Percentiles rank a stretch among this genome's conserved stretches.
phyloP scores from a whole-genome alignment of 2,888 invertebrate genomes.

The Spisula subtruncata region DNA sequence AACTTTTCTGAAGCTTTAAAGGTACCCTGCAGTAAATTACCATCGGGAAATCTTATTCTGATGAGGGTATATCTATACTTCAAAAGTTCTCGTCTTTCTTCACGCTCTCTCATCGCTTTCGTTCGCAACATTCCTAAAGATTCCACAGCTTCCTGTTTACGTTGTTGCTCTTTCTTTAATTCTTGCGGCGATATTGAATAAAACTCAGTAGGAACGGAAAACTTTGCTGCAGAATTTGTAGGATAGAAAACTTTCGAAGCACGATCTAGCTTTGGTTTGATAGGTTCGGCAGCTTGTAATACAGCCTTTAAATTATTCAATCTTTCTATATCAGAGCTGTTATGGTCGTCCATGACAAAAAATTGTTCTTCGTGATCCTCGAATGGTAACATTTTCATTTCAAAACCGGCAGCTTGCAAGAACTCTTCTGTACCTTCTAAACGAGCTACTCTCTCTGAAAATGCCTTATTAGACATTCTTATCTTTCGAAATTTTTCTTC shows the following conservation, averaged over 20 bases:
- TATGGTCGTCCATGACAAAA: slow-evolving; percentile 83
- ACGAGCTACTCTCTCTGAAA: slow-evolving; percentile 93
- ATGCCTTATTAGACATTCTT: slow-evolving; percentile 94
- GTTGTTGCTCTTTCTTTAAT: slow-evolving; percentile 91
- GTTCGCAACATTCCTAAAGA: slow-evolving; percentile 95
- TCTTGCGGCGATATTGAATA: slow-evolving; percentile 94
- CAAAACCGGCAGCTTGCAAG: slow-evolving; percentile 94
- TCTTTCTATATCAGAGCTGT: slow-evolving; percentile 80
- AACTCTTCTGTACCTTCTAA: slow-evolving; percentile 95
- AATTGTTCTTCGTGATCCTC: slow-evolving; percentile 89
- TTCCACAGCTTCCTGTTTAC: slow-evolving; percentile 92
- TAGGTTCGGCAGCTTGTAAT: slow-evolving; percentile 93
- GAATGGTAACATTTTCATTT: slow-evolving; percentile 83
- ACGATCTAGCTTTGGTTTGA: slow-evolving; percentile 94
- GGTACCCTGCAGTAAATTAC: slow-evolving; percentile 91
- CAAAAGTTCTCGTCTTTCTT: slow-evolving; percentile 93
- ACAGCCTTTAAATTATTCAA: slow-evolving; percentile 92
- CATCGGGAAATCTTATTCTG: slow-evolving; percentile 94
- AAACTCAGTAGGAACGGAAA: slow-evolving; percentile 94
- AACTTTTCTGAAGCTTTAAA: slow-evolving; percentile 95
- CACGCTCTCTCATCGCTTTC: slow-evolving; percentile 97
- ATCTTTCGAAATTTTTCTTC: slow-evolving; percentile 97
- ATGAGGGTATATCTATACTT: slow-evolving; percentile 93
- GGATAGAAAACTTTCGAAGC: slow-evolving; percentile 79
- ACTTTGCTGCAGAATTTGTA: slow-evolving; percentile 75